Conservation (phyloP, 2,888 invertebrate species). For the Archaeoteleia sp. region DNA sequence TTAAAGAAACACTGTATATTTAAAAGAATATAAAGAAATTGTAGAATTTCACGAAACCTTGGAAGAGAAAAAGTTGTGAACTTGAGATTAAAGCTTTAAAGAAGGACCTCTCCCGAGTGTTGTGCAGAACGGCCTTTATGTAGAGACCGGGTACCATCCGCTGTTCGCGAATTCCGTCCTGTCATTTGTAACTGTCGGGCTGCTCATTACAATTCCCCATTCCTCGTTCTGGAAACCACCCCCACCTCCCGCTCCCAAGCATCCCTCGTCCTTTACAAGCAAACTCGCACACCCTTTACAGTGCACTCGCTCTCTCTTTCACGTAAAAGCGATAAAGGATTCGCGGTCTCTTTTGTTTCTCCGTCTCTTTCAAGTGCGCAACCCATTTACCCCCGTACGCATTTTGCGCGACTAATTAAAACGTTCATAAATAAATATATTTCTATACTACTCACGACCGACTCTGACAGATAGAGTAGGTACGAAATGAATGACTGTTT, state of each 20-base stretch:
- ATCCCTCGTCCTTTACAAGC: slow-evolving; percentile 54
- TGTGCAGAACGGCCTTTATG: slow-evolving; percentile 72
- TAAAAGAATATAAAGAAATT: slow-evolving; percentile 36
- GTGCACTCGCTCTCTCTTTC: slow-evolving; percentile 53
- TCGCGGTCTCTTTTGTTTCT: slow-evolving; percentile 40
- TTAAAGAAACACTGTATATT: slow-evolving; percentile 34
- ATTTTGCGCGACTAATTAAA: slow-evolving; percentile 49
- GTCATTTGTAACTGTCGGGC: slow-evolving; percentile 75
- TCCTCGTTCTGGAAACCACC: slow-evolving; percentile 65
- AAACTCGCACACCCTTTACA: slow-evolving; percentile 37
- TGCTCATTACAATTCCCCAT: slow-evolving; percentile 76
- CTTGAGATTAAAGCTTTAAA: slow-evolving; percentile 54
- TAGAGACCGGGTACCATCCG: slow-evolving; percentile 71
- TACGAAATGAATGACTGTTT: slow-evolving; percentile 35
- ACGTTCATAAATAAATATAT: slow-evolving; percentile 47
- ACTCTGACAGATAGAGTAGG: slow-evolving; percentile 27
- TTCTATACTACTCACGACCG: slow-evolving; percentile 29
- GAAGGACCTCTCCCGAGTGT: slow-evolving; percentile 50
- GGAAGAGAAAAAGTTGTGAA: slow-evolving; percentile 50
- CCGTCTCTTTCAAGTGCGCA: slow-evolving; percentile 55
- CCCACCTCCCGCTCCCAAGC: slow-evolving; percentile 55
- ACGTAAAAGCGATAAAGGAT: slow-evolving; percentile 34
- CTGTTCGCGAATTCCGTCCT: slow-evolving; percentile 75
- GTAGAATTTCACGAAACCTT: slow-evolving; percentile 40
- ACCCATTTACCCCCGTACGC: slow-evolving; percentile 56